phyloP scores from a whole-genome alignment of 2,113 vertebrate genomes.

The Zosterops borbonicus region DNA sequence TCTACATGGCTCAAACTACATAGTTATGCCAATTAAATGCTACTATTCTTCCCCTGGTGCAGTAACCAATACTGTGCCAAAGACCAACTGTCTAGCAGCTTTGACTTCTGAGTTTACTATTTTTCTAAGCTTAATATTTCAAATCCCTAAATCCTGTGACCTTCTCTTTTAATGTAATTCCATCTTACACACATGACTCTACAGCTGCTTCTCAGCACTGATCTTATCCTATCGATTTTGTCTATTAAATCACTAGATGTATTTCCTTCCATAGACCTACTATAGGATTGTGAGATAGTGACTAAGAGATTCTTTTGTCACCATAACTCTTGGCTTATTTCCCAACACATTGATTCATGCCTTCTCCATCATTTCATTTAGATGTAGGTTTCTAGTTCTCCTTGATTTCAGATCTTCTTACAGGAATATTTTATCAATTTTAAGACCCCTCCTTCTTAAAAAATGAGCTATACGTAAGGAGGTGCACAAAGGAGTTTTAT shows the following conservation, averaged over 20 bases:
- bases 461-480: not conserved
- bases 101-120: not conserved
- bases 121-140: constrained; percentile 15
- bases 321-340: not conserved
- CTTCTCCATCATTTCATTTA: not conserved
- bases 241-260: not conserved
- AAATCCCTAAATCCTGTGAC: not conserved
- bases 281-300: not conserved
- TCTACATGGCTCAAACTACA: not conserved
- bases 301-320: not conserved
- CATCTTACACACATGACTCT: not conserved
- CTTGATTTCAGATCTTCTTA: not conserved
- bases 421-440: not conserved
- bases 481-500: not conserved
- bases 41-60: not conserved
- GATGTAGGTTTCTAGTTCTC: not conserved
- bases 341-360: not conserved
- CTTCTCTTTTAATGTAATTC: not conserved
- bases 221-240: not conserved
- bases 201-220: not conserved
- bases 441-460: not conserved
- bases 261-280: not conserved
- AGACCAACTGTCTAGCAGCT: not conserved
- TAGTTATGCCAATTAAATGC: not conserved
- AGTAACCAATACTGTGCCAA: not conserved